phyloP scores from a whole-genome alignment of 2,888 invertebrate species.

The Ophioninae sp. region DNA sequence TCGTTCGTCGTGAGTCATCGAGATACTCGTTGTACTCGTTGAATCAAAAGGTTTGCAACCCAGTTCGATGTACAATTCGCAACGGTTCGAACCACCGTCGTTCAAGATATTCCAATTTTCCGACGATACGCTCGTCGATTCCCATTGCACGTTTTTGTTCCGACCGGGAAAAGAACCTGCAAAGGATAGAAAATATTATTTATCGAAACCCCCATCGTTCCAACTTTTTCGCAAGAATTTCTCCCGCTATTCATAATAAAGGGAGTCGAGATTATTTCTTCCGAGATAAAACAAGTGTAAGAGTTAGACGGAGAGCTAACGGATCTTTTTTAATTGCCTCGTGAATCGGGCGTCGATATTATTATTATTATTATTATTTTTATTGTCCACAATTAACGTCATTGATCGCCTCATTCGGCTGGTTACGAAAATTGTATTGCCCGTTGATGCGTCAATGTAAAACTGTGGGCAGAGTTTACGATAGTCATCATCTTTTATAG shows the following conservation, averaged over 20 bases:
- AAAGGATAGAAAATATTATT: slow-evolving; percentile 9
- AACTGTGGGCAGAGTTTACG: slow-evolving; percentile 10
- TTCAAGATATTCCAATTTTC: slow-evolving; percentile 30
- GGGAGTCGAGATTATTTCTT: no score
- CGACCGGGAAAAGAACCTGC: slow-evolving; percentile 21
- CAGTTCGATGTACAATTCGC: slow-evolving; percentile 52
- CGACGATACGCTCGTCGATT: slow-evolving; percentile 39
- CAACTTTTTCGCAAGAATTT: no score
- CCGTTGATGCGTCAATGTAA: slow-evolving; percentile 52
- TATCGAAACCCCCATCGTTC: no score
- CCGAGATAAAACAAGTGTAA: no score
- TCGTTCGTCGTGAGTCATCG: slow-evolving; percentile 12
- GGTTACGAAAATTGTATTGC: slow-evolving; percentile 29
- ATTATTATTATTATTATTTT: slow-evolving; percentile 4
- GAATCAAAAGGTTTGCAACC: slow-evolving; percentile 35
- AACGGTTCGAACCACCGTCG: slow-evolving; percentile 32
- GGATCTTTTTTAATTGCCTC: neutral
- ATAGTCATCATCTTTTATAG: slow-evolving; percentile 21
- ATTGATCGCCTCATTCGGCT: slow-evolving; percentile 42
- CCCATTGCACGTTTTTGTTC: slow-evolving; percentile 35
- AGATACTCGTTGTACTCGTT: slow-evolving; percentile 7
- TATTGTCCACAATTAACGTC: slow-evolving; percentile 27
- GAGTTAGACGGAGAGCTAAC: slow-evolving; percentile 18
- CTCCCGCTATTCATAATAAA: no score
- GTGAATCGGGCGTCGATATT: neutral